These are phyloP conservation scores for Lepidurus couesii DNA, from an alignment of 1,140 invertebrate species.

Conservation along the genomic window DNA sequence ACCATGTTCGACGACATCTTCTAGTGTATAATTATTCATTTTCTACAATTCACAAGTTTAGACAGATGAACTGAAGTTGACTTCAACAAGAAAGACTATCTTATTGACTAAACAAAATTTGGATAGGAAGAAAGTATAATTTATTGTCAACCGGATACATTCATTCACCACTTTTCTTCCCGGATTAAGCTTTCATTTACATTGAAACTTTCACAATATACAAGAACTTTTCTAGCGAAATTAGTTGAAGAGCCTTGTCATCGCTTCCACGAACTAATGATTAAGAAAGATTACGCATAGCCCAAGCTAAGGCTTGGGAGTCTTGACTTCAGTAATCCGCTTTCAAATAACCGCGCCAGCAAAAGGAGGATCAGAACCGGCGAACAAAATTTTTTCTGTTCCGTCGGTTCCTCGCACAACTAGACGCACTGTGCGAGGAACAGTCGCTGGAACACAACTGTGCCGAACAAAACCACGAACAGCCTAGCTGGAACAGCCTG, in stretches of 20 bases:
- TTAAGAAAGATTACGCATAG: background rate
- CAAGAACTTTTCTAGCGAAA: background rate
- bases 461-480: background rate
- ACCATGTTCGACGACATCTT: background rate
- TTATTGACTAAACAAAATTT: slow-evolving; percentile 8
- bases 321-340: too few relatives aligned
- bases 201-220: background rate
- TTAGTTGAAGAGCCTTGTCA: background rate
- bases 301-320: background rate
- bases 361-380: background rate
- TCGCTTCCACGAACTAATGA: background rate
- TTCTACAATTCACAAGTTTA: slow-evolving; percentile 1
- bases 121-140: background rate
- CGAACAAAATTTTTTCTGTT: background rate
- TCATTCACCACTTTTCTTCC: background rate
- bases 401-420: background rate
- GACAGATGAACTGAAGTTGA: too few relatives aligned
- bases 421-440: background rate
- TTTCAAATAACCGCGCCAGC: background rate
- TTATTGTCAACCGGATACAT: background rate
- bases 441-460: background rate
- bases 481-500: background rate
- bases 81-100: too few relatives aligned
- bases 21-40: background rate
- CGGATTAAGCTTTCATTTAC: slow-evolving; percentile 6